Percentiles rank a stretch among this genome's conserved stretches.
Conservation (phyloP, 2,888 invertebrate genomes). For the Neocrepidodera transversa region DNA sequence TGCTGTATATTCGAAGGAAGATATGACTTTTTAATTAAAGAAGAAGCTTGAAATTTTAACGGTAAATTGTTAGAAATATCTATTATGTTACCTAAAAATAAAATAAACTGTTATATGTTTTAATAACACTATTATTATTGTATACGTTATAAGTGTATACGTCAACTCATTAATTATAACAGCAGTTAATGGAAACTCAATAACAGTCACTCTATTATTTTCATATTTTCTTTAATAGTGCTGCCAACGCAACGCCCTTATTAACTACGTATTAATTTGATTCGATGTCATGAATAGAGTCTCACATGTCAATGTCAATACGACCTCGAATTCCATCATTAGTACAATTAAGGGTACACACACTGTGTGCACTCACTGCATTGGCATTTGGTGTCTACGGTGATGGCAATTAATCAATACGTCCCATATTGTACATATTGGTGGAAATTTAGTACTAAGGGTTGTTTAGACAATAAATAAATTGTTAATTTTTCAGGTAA, state of each 20-base stretch:
- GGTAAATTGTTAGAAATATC: too few species aligned
- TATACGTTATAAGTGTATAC: too few species aligned
- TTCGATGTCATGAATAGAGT: slow-evolving; percentile 14
- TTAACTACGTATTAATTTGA: slow-evolving; percentile 13
- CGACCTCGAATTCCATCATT: slow-evolving; percentile 2
- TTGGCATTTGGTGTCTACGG: not conserved
- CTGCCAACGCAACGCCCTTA: not conserved
- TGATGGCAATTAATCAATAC: not conserved
- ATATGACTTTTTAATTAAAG: too few species aligned
- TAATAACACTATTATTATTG: too few species aligned
- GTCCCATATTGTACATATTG: not conserved
- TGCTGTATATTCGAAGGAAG: too few species aligned
- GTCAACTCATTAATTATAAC: too few species aligned
- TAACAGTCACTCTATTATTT: slow-evolving; percentile 4
- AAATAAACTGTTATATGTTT: too few species aligned
- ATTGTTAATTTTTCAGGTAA: too few species aligned
- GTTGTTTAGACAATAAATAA: too few species aligned
- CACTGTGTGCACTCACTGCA: not conserved
- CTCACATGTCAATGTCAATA: slow-evolving; percentile 17
- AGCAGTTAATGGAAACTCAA: not conserved
- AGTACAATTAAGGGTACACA: slow-evolving; percentile 1
- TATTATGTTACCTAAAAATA: too few species aligned
- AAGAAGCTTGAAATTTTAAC: too few species aligned
- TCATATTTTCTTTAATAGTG: not conserved
- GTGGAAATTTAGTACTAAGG: too few species aligned